Conservation (phyloP, 1,140 invertebrate species). For the Papilio glaucus region DNA sequence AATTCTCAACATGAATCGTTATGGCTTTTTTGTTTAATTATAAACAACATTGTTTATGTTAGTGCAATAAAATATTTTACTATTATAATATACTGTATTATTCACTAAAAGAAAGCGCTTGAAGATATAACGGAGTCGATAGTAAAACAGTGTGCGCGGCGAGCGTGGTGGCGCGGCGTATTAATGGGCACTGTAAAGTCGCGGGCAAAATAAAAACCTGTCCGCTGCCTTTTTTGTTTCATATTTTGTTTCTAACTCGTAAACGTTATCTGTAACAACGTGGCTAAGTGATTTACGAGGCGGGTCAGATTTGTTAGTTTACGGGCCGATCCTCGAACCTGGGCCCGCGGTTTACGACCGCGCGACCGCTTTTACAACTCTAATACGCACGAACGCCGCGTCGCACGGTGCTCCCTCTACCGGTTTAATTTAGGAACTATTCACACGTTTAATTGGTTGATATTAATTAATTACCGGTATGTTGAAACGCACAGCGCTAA, state of each 20-base stretch:
- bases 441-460: conserved; percentile 48
- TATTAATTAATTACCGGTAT: conserved; percentile 38
- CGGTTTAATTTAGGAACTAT: conserved; percentile 36
- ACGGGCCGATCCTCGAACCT: conserved; percentile 70
- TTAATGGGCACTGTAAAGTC: conserved; percentile 45
- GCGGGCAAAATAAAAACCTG: conserved; percentile 43
- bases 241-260: conserved; percentile 77
- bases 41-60: too few species aligned
- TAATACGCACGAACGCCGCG: not conserved
- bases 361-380: conserved; percentile 67
- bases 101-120: not conserved
- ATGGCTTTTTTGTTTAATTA: too few species aligned
- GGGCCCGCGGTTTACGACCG: conserved; percentile 69
- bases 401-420: conserved; percentile 2
- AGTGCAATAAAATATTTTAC: too few species aligned
- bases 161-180: not conserved
- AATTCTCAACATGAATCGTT: too few species aligned
- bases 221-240: conserved; percentile 58
- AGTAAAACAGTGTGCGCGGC: not conserved
- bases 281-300: conserved; percentile 82
- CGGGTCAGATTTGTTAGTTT: conserved; percentile 82
- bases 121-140: not conserved
- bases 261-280: conserved; percentile 78
- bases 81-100: not conserved
- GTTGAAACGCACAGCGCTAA: conserved; percentile 3